These are phyloP conservation scores for Pseudochromis fuscus DNA, from an alignment of 2,797 vertebrate species.

Conservation along the genomic window DNA sequence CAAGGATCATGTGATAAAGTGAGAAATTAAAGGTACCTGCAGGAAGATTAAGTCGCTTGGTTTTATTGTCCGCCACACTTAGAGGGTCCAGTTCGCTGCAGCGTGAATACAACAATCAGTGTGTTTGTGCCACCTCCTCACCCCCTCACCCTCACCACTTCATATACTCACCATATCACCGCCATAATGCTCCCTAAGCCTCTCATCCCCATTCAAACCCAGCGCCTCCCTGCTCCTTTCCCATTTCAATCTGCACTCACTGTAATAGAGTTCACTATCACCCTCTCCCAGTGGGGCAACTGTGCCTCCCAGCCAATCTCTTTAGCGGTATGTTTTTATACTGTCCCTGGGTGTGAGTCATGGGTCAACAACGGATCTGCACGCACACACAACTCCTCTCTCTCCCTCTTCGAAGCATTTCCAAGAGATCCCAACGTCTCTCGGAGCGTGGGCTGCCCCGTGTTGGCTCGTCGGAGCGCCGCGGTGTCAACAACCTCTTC, in stretches of 20 bases:
- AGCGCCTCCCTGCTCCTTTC: conserved; percentile 42
- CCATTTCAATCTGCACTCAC: conserved; percentile 73
- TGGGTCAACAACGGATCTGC: conserved; percentile 67
- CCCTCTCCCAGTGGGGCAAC: conserved; percentile 64
- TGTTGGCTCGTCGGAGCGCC: conserved; percentile 50
- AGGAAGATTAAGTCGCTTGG: conserved; percentile 45
- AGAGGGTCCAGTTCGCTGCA: no score
- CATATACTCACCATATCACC: conserved; percentile 50
- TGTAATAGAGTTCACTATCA: conserved; percentile 78
- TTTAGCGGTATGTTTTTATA: conserved; percentile 66
- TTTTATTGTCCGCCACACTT: conserved; percentile 35
- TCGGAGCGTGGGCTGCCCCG: conserved; percentile 28
- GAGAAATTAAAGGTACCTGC: conserved; percentile 37
- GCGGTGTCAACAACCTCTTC: conserved; percentile 75
- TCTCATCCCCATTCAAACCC: conserved; percentile 65
- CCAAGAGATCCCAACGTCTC: conserved; percentile 23
- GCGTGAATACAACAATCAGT: no score
- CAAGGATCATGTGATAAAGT: conserved; percentile 50
- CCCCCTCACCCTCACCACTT: conserved; percentile 21
- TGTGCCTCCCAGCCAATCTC: conserved; percentile 72
- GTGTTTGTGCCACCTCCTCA: background rate
- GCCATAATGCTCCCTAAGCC: conserved; percentile 58
- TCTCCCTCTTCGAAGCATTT: background rate
- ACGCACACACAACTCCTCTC: background rate
- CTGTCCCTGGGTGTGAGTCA: conserved; percentile 67